A percentile compares a stretch with the other conserved stretches of the same genome.
Conservation (phyloP, 2,888 invertebrate genomes). For the Diarsia dahlii region DNA sequence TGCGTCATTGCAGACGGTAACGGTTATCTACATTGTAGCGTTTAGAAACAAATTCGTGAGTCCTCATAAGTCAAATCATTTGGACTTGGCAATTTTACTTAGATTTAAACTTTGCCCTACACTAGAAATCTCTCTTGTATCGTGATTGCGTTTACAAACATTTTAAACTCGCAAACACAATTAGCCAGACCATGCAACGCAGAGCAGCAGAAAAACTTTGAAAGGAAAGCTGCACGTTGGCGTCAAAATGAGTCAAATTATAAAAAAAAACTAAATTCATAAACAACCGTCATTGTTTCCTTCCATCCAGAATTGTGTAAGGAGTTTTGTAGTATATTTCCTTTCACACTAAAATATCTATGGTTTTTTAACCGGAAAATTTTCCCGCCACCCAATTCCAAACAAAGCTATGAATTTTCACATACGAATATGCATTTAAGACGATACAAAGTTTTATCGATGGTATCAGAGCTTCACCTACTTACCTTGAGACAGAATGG, state of each 20-base stretch:
- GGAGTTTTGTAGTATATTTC: not conserved
- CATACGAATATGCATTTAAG: conserved; percentile 43
- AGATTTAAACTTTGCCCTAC: not conserved
- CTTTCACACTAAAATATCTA: too few species aligned
- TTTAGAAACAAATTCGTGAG: conserved; percentile 7
- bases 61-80: not conserved
- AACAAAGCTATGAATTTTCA: conserved; percentile 29
- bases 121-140: not conserved
- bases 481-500: conserved; percentile 70
- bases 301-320: not conserved
- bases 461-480: conserved; percentile 64
- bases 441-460: conserved; percentile 51
- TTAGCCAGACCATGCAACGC: not conserved
- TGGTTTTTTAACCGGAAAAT: too few species aligned
- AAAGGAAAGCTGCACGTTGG: not conserved
- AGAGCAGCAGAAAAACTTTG: not conserved
- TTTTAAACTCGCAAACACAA: not conserved
- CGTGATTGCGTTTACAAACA: not conserved
- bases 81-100: not conserved
- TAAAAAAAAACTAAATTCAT: not conserved
- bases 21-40: conserved; percentile 15
- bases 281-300: too few species aligned
- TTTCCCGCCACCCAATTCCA: not conserved
- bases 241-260: not conserved
- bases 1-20: conserved; percentile 68